Evolutionary conservation across 2,888 invertebrate genomes (phyloP), one percentile per base, ranked within the genome.

Genomic region (Cheilosia grossa): DNA sequence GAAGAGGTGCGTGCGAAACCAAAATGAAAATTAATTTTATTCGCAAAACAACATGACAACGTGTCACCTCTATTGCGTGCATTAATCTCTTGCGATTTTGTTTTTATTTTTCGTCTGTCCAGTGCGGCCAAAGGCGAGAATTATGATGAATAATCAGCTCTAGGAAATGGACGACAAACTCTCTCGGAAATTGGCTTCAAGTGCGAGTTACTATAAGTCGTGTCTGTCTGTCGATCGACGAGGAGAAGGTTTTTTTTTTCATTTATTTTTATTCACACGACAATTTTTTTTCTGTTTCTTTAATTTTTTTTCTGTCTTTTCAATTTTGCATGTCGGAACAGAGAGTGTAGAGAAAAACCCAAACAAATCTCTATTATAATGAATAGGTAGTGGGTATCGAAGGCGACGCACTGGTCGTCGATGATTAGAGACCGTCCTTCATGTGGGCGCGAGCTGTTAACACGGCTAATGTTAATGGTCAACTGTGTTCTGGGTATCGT

Each of bases 251-350:
- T 80, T 67, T 74, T 61, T 37, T 13, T 13, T 33, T 6, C 27
- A 5, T 30, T 30, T 30, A 30, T 30, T 30, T 30, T 7, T 30
- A 4, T 37, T 17, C 54, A 42, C 30, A 64, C 42, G 64, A 72
- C 42, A 79, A 72, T 58, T 10, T 2, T 56, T 40, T 67, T 56
- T 47, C 17, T 17, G 40, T 40, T 51, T 72, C 82, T 47, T 44
- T 19, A 47, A 63, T 82, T 75, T 79, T 73, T 30, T 49, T 81
- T 47, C 49, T 47, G 53, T 42, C 73, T 61, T 61, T 61, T 49
- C 67, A 87, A 80, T 87, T 87, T 85, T 86, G 86, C 87, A 87
- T 87, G 87, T 88, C 87, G 87, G 80, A 82, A 85, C 58, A 87
- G 51, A 75, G 66, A 47, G 42, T 17, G n/a, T 51, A 42, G 10